Percentiles rank a stretch among this genome's conserved stretches.
Evolutionary conservation across 2,888 invertebrate species (phyloP).

Genomic region (Megamerina dolium): DNA sequence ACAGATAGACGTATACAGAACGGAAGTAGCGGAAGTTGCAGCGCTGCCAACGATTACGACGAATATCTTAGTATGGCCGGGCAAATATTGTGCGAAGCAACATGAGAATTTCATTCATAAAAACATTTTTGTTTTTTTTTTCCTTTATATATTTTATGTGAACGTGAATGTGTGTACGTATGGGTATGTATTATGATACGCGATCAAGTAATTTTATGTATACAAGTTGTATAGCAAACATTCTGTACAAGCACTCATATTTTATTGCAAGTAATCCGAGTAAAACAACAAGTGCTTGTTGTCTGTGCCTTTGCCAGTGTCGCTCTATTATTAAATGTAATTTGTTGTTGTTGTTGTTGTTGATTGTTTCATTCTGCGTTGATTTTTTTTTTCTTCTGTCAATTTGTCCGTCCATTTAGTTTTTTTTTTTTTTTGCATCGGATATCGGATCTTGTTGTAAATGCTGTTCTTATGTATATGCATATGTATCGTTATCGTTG

Average conservation of each 20-base stretch:
- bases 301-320: slow-evolving; percentile 4
- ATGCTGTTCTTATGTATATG: not conserved
- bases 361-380: no score
- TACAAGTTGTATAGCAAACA: no score
- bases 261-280: slow-evolving; percentile 15
- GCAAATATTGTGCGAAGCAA: slow-evolving; percentile 38
- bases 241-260: no score
- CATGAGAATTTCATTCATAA: slow-evolving; percentile 46
- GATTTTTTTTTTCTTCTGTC: no score
- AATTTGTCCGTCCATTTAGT: not conserved
- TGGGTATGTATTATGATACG: not conserved
- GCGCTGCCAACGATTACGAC: slow-evolving; percentile 10
- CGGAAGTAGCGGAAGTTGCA: slow-evolving; percentile 19
- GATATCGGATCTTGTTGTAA: no score
- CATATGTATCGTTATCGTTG: no score
- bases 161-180: slow-evolving; percentile 12
- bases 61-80: no score
- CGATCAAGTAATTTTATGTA: no score
- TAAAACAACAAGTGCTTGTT: slow-evolving; percentile 12
- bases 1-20: no score
- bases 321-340: no score
- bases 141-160: slow-evolving; percentile 27
- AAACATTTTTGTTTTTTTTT: slow-evolving; percentile 13
- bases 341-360: no score
- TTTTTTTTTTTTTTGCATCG: no score